Evolutionary conservation across 1,140 invertebrate genomes (phyloP), one percentile per base, ranked within the genome.

Genomic region (Geopemphigus sp.): DNA sequence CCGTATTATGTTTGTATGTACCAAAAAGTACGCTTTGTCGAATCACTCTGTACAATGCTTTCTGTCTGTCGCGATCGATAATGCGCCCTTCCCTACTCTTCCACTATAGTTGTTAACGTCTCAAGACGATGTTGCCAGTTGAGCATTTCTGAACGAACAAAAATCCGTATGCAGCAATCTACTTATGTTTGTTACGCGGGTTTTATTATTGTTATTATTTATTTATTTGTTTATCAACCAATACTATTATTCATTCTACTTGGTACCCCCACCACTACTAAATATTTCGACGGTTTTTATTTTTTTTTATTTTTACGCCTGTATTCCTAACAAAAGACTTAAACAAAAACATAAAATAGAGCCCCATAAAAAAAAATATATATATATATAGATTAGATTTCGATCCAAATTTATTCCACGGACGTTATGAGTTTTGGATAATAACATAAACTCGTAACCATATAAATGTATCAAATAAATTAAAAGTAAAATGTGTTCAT

Each of bases 1-100:
- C 5, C 11, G n/a, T 22, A 14, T 32, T 14, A 39, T 39, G 59
- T 39, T 11, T 4, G 3, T 39, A 15, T 5, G 24, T 26, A 22
- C 29, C 61, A 17, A 17, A 45, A 45, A 11, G 22, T 17, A 26
- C 2, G 39, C 54, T 32, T 32, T 72, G n/a, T 29, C n/a, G 57
- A 78, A 63, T 63, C 74, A 8, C 57, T 63, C 74, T 78, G 74
- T 78, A 78, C 45, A 78, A 63, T 63, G 74, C 61, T 78, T 78
- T 78, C 57, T 6, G 39, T 61, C 22, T 15, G n/a, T 61, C n/a
- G 12, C 74, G 74, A 78, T 78, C 74, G 74, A 78, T 78, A 78
- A 11, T 26, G 22, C 22, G 15, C 57, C 39, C 74, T n/a, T n/a
- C n/a, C n/a, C n/a, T n/a, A n/a, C n/a, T n/a, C 22, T 22, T 74